A percentile compares a stretch with the other conserved stretches of the same genome.
Evolutionary conservation across 1,140 invertebrate species (phyloP).

Genomic region (Drosophila ananassae): DNA sequence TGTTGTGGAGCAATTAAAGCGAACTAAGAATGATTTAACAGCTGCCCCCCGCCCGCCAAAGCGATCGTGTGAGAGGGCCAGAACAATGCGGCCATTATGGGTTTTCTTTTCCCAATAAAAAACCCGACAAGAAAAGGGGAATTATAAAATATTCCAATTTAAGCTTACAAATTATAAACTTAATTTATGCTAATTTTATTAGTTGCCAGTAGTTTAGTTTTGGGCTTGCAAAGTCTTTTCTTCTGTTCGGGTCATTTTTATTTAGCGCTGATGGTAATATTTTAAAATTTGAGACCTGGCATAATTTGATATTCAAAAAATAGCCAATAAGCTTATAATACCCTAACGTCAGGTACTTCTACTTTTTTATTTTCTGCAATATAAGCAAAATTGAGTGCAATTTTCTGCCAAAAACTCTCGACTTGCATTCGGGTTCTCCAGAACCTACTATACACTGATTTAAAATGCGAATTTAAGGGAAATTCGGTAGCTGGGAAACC

Average conservation of each 20-base stretch:
- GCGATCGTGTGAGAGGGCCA: conserved; percentile 29
- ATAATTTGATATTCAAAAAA: conserved; percentile 11
- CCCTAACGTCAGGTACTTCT: background rate
- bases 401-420: background rate
- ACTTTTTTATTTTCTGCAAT: background rate
- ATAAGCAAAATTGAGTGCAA: background rate
- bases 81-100: conserved; percentile 24
- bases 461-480: conserved; percentile 9
- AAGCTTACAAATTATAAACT: background rate
- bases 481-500: conserved; percentile 23
- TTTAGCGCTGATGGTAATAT: conserved; percentile 18
- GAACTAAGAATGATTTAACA: conserved; percentile 59
- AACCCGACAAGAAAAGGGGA: conserved; percentile 1
- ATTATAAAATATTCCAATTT: conserved; percentile 1
- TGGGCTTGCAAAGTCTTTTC: background rate
- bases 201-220: background rate
- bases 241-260: background rate
- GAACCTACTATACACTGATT: conserved; percentile 26
- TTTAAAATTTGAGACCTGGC: conserved; percentile 18
- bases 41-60: background rate
- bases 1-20: conserved; percentile 55
- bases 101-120: background rate
- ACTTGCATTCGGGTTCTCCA: conserved; percentile 4
- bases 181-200: conserved; percentile 2
- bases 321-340: background rate